Percentiles rank a stretch among this genome's conserved stretches.
phyloP scores from a whole-genome alignment of 2,797 vertebrate genomes.

The Tapera naevia region DNA sequence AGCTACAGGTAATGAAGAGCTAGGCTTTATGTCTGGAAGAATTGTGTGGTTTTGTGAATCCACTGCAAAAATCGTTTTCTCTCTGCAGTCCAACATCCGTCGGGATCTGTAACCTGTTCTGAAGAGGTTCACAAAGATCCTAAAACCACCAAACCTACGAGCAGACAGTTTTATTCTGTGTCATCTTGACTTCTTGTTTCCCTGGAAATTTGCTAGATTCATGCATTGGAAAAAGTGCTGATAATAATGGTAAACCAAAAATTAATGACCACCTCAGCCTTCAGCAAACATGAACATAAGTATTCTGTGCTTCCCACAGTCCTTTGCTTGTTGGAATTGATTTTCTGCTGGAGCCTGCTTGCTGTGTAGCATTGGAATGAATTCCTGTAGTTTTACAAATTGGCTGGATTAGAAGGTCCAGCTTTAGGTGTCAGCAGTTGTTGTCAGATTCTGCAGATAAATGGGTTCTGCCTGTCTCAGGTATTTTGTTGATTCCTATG shows the following conservation, averaged over 20 bases:
- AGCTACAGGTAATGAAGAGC: background rate
- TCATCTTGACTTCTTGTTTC: background rate
- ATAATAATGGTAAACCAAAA: background rate
- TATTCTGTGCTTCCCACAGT: conserved; percentile 1
- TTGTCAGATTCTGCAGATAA: conserved; percentile 17
- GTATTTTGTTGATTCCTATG: background rate
- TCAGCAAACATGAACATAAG: background rate
- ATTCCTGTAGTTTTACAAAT: conserved; percentile 33
- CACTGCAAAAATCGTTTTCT: background rate
- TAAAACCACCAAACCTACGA: background rate
- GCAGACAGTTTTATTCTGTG: background rate
- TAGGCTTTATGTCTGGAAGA: background rate
- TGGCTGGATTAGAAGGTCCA: background rate
- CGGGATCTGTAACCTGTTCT: background rate
- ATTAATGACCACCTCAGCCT: background rate
- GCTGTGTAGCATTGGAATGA: conserved; percentile 18
- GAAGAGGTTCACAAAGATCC: background rate
- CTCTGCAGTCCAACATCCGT: background rate
- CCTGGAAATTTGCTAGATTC: background rate
- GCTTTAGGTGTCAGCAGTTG: background rate
- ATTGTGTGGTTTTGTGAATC: background rate
- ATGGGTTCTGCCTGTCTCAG: background rate
- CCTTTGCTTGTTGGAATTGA: background rate
- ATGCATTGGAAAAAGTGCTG: background rate
- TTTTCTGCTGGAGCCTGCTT: conserved; percentile 7